These are phyloP conservation scores for Bolinopsis microptera DNA, from an alignment of 37 sponge, comb jelly and placozoan genomes.

Conservation along the genomic window DNA sequence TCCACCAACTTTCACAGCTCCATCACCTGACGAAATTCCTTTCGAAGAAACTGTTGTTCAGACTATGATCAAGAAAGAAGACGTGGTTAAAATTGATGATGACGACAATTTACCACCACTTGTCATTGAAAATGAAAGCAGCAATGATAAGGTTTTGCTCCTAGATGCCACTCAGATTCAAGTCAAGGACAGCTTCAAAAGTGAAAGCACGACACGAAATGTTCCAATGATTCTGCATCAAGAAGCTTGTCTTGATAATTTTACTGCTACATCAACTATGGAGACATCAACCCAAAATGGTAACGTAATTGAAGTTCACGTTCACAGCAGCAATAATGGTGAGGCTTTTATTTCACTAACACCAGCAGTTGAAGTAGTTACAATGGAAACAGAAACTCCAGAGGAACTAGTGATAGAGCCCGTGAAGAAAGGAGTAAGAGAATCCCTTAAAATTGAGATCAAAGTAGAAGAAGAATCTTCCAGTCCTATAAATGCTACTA, in stretches of 20 bases:
- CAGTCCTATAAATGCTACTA: background rate
- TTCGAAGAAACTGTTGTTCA: too few species aligned
- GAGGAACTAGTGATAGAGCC: background rate
- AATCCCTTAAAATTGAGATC: background rate
- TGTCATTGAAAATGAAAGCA: conserved; percentile 44
- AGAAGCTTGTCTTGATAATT: conserved; percentile 35
- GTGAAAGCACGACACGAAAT: conserved; percentile 23
- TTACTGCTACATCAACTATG: background rate
- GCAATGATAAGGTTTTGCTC: background rate
- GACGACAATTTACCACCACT: conserved; percentile 38
- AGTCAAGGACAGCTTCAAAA: background rate
- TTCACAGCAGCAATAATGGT: conserved; percentile 48
- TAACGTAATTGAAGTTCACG: conserved; percentile 42
- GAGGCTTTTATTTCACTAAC: conserved; percentile 39
- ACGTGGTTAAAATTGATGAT: conserved; percentile 3
- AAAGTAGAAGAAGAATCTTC: background rate
- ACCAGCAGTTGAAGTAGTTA: conserved; percentile 6
- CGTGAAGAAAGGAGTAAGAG: background rate
- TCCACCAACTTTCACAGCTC: background rate
- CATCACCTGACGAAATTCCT: background rate
- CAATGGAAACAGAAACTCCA: background rate
- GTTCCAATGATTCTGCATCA: conserved; percentile 63
- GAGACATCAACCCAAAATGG: conserved; percentile 38
- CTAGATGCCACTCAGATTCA: conserved; percentile 15
- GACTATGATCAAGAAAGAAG: background rate